Conservation (phyloP, 1,140 invertebrate species). For the Sweltsa coloradensis region DNA sequence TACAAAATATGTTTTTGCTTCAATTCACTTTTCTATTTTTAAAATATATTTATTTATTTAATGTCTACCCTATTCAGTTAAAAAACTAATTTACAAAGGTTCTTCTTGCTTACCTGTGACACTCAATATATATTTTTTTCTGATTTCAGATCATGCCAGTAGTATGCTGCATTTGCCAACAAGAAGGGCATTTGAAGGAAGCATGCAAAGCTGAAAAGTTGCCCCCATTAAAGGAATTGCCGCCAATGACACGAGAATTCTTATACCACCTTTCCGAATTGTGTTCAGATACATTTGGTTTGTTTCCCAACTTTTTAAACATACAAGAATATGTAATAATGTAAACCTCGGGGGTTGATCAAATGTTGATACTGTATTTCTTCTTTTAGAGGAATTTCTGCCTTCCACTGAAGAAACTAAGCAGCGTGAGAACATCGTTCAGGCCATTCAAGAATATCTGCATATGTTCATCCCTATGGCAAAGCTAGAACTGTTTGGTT, state of each 20-base stretch:
- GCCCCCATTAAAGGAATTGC: slow-evolving; percentile 29
- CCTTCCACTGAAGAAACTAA: slow-evolving; percentile 25
- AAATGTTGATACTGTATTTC: slow-evolving; percentile 1
- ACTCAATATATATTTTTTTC: slow-evolving; percentile 3
- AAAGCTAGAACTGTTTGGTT: slow-evolving; percentile 41
- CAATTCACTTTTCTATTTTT: no score
- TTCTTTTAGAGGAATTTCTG: slow-evolving; percentile 25
- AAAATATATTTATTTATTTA: no score
- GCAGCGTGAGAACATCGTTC: slow-evolving; percentile 27
- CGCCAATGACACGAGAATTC: slow-evolving; percentile 26
- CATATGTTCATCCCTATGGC: slow-evolving; percentile 27
- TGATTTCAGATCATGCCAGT: slow-evolving; percentile 29
- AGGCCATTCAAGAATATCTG: slow-evolving; percentile 30
- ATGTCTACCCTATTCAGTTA: no score
- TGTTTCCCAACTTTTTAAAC: no score
- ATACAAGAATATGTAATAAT: no score
- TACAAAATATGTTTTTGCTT: no score
- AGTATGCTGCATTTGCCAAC: slow-evolving; percentile 37
- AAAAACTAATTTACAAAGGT: no score
- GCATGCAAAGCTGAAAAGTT: slow-evolving; percentile 39
- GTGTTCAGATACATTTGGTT: no score
- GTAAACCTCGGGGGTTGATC: no score
- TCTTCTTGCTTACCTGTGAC: neutral
- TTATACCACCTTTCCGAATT: no score
- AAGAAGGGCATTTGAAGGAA: slow-evolving; percentile 37